phyloP scores from a whole-genome alignment of 2,888 invertebrate species.

The Athrips mouffetella region DNA sequence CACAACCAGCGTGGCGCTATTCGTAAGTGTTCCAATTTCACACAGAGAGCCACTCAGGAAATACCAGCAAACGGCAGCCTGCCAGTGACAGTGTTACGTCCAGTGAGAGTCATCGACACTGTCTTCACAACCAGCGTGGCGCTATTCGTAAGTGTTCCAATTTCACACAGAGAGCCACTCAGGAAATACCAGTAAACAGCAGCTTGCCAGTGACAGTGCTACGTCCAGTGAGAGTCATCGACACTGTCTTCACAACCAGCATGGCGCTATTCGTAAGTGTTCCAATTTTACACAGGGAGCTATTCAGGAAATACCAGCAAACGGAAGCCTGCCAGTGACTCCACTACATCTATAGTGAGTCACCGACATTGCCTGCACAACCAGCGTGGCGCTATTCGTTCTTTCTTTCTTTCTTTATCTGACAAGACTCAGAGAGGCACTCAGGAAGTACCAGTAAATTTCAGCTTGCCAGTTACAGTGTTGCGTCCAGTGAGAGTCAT shows the following conservation, averaged over 20 bases:
- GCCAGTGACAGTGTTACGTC: constrained; percentile 78
- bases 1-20: constrained; percentile 83
- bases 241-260: constrained; percentile 85
- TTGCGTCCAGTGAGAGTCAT: constrained; percentile 80
- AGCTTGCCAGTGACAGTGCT: constrained; percentile 75
- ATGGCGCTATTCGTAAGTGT: constrained; percentile 83
- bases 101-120: constrained; percentile 82
- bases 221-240: constrained; percentile 81
- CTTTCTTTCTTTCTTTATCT: constrained; percentile 32
- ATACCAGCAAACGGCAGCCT: constrained; percentile 42
- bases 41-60: constrained; percentile 26
- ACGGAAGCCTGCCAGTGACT: constrained; percentile 61
- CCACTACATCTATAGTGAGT: constrained; percentile 80
- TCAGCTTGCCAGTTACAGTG: constrained; percentile 79
- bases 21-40: constrained; percentile 68
- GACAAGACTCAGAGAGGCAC: neutral
- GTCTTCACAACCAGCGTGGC: constrained; percentile 87
- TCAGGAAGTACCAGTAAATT: too few species aligned
- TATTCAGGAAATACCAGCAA: constrained; percentile 28
- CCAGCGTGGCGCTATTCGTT: constrained; percentile 85
- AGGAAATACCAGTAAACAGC: constrained; percentile 33
- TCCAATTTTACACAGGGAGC: constrained; percentile 25
- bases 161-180: constrained; percentile 25
- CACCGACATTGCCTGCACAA: constrained; percentile 86
- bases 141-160: constrained; percentile 75